A percentile compares a stretch with the other conserved stretches of the same genome.
Conservation (phyloP, 2,888 invertebrate genomes). For the Ophioninae sp. region DNA sequence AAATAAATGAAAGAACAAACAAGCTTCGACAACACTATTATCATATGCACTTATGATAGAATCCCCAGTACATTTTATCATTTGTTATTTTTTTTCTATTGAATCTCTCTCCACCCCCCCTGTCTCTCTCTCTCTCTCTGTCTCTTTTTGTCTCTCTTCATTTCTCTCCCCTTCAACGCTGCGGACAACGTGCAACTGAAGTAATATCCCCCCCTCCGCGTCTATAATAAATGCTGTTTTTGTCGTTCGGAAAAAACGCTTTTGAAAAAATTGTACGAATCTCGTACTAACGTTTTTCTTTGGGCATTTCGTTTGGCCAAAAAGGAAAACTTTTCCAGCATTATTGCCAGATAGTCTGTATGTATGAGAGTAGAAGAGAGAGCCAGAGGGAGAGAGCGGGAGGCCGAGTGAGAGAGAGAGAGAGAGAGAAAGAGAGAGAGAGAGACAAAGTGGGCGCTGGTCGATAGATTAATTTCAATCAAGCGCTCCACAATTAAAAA, state of each 20-base stretch:
- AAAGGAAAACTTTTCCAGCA: slow-evolving; percentile 6
- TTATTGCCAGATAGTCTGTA: neutral
- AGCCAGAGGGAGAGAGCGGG: slow-evolving; percentile 22
- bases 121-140: slow-evolving; percentile 1
- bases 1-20: slow-evolving; percentile 26
- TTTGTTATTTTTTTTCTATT: slow-evolving; percentile 38
- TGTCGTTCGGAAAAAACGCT: neutral
- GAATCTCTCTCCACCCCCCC: slow-evolving; percentile 33
- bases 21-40: slow-evolving; percentile 53
- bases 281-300: neutral
- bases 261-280: neutral
- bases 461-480: slow-evolving; percentile 26
- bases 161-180: neutral
- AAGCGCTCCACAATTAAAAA: slow-evolving; percentile 67
- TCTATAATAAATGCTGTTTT: neutral
- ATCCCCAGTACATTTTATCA: slow-evolving; percentile 60
- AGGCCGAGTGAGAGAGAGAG: slow-evolving; percentile 30
- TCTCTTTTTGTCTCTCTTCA: neutral
- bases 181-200: neutral
- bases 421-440: slow-evolving; percentile 30
- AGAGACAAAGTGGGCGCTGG: slow-evolving; percentile 14
- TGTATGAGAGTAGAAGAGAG: neutral
- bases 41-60: slow-evolving; percentile 58
- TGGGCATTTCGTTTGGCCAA: neutral
- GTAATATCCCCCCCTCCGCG: neutral